Conservation (phyloP, 37 sponge, comb jelly and placozoan genomes). For the Beroe forskalii region DNA sequence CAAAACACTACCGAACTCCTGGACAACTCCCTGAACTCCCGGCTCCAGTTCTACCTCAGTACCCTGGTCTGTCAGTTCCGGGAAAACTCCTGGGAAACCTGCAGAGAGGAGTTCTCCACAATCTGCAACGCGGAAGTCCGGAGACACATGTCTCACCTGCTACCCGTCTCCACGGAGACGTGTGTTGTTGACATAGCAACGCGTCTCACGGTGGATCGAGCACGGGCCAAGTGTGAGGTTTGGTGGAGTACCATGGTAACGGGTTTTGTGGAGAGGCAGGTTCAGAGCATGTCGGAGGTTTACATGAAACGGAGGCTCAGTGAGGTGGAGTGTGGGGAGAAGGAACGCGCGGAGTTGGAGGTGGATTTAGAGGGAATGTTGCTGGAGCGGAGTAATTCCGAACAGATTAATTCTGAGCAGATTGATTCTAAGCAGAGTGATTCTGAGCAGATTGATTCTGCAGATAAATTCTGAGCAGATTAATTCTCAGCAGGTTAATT, state of each 20-base stretch:
- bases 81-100: neutral
- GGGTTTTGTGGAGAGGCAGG: conserved; percentile 43
- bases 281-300: neutral
- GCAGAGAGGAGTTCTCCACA: neutral
- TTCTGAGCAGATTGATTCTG: no score
- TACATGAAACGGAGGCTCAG: conserved; percentile 8
- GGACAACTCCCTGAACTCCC: conserved; percentile 13
- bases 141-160: neutral
- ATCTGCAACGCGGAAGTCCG: neutral
- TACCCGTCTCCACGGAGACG: neutral
- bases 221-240: conserved; percentile 20
- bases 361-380: neutral
- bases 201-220: neutral
- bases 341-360: no score
- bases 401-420: no score
- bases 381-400: no score
- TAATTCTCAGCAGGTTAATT: no score
- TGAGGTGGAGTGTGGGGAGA: neutral
- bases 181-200: conserved; percentile 42
- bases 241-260: conserved; percentile 51
- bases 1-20: conserved; percentile 15
- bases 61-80: neutral
- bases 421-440: no score
- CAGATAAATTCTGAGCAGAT: no score
- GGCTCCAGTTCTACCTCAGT: conserved; percentile 22